phyloP scores from a whole-genome alignment of 2,888 invertebrate genomes.

The Nipponacmea schrenckii region DNA sequence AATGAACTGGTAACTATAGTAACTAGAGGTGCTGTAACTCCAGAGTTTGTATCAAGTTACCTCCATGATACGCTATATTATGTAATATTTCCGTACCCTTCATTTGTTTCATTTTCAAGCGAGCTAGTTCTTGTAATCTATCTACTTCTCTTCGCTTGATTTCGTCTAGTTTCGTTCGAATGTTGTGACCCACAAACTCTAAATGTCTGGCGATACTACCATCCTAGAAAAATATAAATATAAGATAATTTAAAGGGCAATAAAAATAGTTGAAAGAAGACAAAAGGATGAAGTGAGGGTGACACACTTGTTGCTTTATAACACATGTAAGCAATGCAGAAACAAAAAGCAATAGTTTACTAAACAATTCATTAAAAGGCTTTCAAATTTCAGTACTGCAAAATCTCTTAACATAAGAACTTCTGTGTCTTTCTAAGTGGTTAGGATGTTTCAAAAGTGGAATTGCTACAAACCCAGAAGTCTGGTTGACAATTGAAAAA shows the following conservation, averaged over 20 bases:
- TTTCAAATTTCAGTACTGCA: too few relatives aligned
- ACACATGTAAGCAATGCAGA: too few relatives aligned
- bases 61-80: constrained; percentile 47
- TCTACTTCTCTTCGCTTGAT: constrained; percentile 89
- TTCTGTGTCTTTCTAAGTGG: too few relatives aligned
- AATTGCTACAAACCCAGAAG: too few relatives aligned
- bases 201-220: constrained; percentile 92
- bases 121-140: constrained; percentile 79
- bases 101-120: constrained; percentile 50
- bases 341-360: too few relatives aligned
- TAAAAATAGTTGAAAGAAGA: neutral
- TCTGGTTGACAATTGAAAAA: too few relatives aligned
- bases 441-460: too few relatives aligned
- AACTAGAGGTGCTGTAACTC: neutral
- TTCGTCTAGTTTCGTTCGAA: constrained; percentile 89
- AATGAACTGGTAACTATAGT: constrained; percentile 8
- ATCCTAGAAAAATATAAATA: constrained; percentile 73
- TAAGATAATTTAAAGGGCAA: neutral
- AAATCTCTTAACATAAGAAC: too few relatives aligned
- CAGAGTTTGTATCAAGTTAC: constrained; percentile 30
- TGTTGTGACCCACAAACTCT: constrained; percentile 87
- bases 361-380: too few relatives aligned
- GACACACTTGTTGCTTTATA: too few relatives aligned
- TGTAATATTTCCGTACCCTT: constrained; percentile 57
- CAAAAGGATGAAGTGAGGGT: too few relatives aligned